Evolutionary conservation across 2,113 vertebrate genomes (phyloP).

Genomic region (Bostrychus sinensis): DNA sequence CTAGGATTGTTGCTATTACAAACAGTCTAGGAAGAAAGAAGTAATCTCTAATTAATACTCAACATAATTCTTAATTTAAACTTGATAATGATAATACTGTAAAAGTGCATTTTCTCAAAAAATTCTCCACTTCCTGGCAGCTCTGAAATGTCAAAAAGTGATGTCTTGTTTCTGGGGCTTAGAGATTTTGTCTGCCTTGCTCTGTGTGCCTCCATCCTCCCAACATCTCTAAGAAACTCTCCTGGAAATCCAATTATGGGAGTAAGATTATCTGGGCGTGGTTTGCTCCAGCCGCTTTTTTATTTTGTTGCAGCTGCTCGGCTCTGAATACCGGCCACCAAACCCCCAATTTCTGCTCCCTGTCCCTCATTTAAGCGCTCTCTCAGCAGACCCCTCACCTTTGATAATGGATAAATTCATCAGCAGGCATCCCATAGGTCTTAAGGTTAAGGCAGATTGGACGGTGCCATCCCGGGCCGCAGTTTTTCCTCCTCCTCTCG

Average conservation of each 20-base stretch:
- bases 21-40: too few species aligned
- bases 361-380: conserved; percentile 36
- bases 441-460: conserved; percentile 55
- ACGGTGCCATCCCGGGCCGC: conserved; percentile 19
- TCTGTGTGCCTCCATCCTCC: conserved; percentile 9
- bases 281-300: conserved; percentile 29
- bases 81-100: too few species aligned
- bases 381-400: conserved; percentile 61
- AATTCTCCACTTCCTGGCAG: not conserved
- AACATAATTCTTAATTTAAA: too few species aligned
- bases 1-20: too few species aligned
- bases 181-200: conserved; percentile 20
- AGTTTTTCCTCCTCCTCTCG: conserved; percentile 48
- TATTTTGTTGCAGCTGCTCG: conserved; percentile 25
- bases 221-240: conserved; percentile 41
- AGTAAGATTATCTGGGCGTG: conserved; percentile 53
- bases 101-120: not conserved
- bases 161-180: conserved; percentile 4
- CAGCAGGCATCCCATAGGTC: conserved; percentile 41
- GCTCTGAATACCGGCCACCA: conserved; percentile 24
- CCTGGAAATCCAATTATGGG: conserved; percentile 63
- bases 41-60: too few species aligned
- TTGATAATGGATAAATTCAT: conserved; percentile 68
- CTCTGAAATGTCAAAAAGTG: conserved; percentile 20
- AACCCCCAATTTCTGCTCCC: conserved; percentile 19